Base-by-base conservation (phyloP, 92 coral and sea anemone genomes). In the Palythoa grandiflora region DNA sequence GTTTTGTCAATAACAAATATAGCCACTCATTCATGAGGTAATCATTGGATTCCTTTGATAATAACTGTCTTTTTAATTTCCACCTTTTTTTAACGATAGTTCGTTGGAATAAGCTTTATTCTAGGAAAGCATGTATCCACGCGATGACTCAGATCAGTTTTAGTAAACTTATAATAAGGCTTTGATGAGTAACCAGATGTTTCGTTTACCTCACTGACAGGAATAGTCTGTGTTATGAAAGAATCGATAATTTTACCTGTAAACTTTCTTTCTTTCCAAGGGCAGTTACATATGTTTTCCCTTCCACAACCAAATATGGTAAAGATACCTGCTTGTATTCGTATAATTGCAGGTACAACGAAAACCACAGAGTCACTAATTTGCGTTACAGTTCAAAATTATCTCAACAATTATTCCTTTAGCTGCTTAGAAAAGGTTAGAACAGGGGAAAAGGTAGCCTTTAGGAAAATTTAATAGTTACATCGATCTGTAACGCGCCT, bases 301-400 rank as follows among this genome's bases (percentile, higher is more conserved):
- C 4, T 11, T 16, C 17, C 36, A 68, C 11, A 20, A 44, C 86
- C 76, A 81, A 81, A 66, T 81, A 66, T 81, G 86, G 86, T 20
- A 6, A 68, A 44, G 8, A 20, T 68, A 81, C 86, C 86, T 8
- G 86, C 20, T 13, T n/a, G 38, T n/a, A 3, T 4, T 40, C 39
- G 51, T 39, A 11, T 35, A 63, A 14, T 55, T 65, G 75, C 86
- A 81, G 86, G 86, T 81, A 63, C 59, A 13, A n/a, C 21, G 51
- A 44, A 44, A 81, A 81, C 38, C 76, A 53, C 6, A 40, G 39
- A 44, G 54, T 16, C 63, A 39, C 16, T 13, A 37, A 61, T 19
- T 44, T 35, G 38, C 38, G 37, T 47, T 54, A 48, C 76, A 47
- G 66, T 15, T 81, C 86, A 66, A 66, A 68, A 40, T 59, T 66